These are phyloP conservation scores for Alectoris magna DNA, from an alignment of 2,797 vertebrate species.

Conservation along the genomic window DNA sequence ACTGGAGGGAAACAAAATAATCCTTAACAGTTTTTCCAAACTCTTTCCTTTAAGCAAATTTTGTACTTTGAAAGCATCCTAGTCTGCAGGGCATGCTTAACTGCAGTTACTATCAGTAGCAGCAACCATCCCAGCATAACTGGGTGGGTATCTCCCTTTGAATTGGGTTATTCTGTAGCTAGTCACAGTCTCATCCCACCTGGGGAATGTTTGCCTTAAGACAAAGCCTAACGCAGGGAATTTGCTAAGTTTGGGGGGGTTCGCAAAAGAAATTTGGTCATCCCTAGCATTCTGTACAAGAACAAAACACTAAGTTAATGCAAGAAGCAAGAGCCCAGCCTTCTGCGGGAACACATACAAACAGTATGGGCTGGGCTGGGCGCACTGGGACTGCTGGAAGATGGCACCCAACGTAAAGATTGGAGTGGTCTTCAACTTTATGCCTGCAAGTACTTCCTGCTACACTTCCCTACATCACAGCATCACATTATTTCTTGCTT, in stretches of 20 bases:
- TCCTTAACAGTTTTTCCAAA: background rate
- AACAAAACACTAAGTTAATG: fast-evolving
- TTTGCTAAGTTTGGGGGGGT: background rate
- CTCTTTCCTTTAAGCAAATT: background rate
- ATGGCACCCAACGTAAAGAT: background rate
- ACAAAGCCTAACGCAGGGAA: background rate
- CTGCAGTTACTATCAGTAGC: fast-evolving
- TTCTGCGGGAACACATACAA: fast-evolving
- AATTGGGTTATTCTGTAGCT: background rate
- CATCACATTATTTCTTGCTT: background rate
- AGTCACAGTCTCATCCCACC: background rate
- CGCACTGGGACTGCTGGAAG: background rate
- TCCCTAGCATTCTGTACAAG: background rate
- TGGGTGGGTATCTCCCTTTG: fast-evolving
- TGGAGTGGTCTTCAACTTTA: fast-evolving
- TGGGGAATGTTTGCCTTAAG: fast-evolving
- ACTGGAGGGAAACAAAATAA: fast-evolving
- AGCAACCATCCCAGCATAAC: fast-evolving
- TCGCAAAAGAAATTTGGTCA: background rate
- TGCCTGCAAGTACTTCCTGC: background rate
- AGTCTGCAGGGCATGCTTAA: background rate
- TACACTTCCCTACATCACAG: background rate
- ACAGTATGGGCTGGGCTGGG: fast-evolving
- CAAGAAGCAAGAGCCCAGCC: background rate
- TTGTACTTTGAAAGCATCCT: background rate